A percentile compares a stretch with the other conserved stretches of the same genome.
phyloP scores from a whole-genome alignment of 2,888 invertebrate species.

The Caenorhabditis uteleia region DNA sequence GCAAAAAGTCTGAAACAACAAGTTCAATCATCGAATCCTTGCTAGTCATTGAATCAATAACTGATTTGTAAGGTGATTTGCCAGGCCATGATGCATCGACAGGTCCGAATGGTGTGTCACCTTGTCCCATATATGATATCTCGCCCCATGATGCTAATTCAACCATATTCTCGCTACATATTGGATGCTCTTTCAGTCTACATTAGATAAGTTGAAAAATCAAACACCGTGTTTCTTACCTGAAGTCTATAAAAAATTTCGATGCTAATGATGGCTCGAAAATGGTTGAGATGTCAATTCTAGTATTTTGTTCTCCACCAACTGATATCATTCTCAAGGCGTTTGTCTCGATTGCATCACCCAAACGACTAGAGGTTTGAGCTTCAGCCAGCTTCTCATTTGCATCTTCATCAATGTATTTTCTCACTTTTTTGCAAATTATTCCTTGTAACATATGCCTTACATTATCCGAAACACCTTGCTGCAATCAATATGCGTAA shows the following conservation, averaged over 20 bases:
- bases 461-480: conserved; percentile 59
- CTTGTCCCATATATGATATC: conserved; percentile 41
- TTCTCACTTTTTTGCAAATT: conserved; percentile 55
- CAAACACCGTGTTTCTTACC: conserved; percentile 6
- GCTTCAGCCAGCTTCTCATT: conserved; percentile 54
- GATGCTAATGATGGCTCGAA: conserved; percentile 28
- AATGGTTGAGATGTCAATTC: conserved; percentile 28
- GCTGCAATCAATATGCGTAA: conserved; percentile 21
- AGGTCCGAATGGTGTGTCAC: conserved; percentile 50
- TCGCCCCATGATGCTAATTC: conserved; percentile 56
- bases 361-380: conserved; percentile 46
- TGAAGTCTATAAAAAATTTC: conserved; percentile 37
- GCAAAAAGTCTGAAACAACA: conserved; percentile 62
- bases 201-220: conserved; percentile 6
- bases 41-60: conserved; percentile 22
- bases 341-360: conserved; percentile 48
- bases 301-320: conserved; percentile 25
- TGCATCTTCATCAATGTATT: conserved; percentile 59
- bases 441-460: conserved; percentile 51
- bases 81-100: conserved; percentile 42
- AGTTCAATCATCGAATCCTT: conserved; percentile 59
- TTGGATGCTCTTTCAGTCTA: conserved; percentile 53
- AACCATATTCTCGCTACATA: conserved; percentile 46
- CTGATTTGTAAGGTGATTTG: conserved; percentile 20
- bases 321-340: conserved; percentile 37